Conservation (phyloP, 2,888 invertebrate species). For the Caenorhabditis zanzibari region DNA sequence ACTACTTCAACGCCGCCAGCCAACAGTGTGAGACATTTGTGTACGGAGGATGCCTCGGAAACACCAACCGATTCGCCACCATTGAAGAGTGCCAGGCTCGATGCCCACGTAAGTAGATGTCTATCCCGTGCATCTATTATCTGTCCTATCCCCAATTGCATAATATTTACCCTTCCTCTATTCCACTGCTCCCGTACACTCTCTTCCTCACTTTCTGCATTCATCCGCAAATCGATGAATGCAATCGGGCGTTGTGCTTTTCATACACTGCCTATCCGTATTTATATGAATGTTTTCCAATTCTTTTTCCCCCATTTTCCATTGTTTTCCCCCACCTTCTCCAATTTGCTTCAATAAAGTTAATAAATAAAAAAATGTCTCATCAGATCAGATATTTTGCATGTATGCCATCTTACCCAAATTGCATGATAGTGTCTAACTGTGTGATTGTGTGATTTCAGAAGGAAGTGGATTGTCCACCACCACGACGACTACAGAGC, state of each 20-base stretch:
- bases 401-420: slow-evolving; percentile 18
- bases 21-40: slow-evolving; percentile 75
- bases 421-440: slow-evolving; percentile 12
- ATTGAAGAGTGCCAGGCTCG: slow-evolving; percentile 74
- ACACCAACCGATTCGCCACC: slow-evolving; percentile 75
- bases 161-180: background rate
- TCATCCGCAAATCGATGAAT: slow-evolving; percentile 17
- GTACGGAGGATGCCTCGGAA: slow-evolving; percentile 77
- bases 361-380: slow-evolving; percentile 4
- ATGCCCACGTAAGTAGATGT: slow-evolving; percentile 75
- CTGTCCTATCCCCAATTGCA: background rate
- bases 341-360: slow-evolving; percentile 39
- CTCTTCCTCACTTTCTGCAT: slow-evolving; percentile 49
- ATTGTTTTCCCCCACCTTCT: slow-evolving; percentile 16
- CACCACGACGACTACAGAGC: slow-evolving; percentile 38
- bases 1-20: slow-evolving; percentile 78
- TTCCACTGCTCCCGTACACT: slow-evolving; percentile 37
- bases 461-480: slow-evolving; percentile 3
- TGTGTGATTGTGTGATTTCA: slow-evolving; percentile 33
- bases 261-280: slow-evolving; percentile 39
- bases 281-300: slow-evolving; percentile 46
- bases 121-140: background rate
- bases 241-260: slow-evolving; percentile 21
- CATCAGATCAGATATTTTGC: slow-evolving; percentile 3
- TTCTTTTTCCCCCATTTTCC: slow-evolving; percentile 20